A percentile compares a stretch with the other conserved stretches of the same genome.
Evolutionary conservation across 2,797 vertebrate species (phyloP).

Genomic region (Carduelis carduelis): DNA sequence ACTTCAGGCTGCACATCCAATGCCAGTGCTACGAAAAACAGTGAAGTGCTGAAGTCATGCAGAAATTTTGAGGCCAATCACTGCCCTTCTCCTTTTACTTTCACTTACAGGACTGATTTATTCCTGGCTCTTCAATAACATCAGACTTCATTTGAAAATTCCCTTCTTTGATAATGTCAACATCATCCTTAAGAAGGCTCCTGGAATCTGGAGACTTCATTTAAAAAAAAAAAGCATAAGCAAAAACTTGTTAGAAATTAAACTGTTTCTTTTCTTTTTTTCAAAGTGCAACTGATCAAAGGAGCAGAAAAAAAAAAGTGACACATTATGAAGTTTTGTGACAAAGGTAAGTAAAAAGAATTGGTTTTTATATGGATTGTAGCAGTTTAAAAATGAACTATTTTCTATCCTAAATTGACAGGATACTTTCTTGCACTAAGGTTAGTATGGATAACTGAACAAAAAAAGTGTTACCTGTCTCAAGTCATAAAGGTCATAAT

Average conservation of each 20-base stretch:
- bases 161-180: not conserved
- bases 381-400: not conserved
- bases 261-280: not conserved
- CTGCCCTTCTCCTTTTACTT: not conserved
- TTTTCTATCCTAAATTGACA: not conserved
- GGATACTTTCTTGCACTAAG: not conserved
- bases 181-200: not conserved
- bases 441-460: not conserved
- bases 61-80: not conserved
- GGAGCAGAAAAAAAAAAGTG: not conserved
- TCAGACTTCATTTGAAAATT: not conserved
- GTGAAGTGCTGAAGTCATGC: not conserved
- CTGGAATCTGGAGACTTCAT: constrained; percentile 31
- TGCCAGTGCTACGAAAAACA: not conserved
- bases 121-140: not conserved
- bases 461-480: constrained; percentile 65
- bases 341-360: not conserved
- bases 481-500: constrained; percentile 9
- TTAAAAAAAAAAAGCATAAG: not conserved
- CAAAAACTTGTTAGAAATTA: not conserved
- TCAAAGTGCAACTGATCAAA: not conserved
- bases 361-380: not conserved
- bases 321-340: not conserved
- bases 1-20: not conserved
- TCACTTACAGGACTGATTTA: constrained; percentile 17